These are phyloP conservation scores for Lepetodrilus schrolli DNA, from an alignment of 2,888 invertebrate species.

Conservation along the genomic window DNA sequence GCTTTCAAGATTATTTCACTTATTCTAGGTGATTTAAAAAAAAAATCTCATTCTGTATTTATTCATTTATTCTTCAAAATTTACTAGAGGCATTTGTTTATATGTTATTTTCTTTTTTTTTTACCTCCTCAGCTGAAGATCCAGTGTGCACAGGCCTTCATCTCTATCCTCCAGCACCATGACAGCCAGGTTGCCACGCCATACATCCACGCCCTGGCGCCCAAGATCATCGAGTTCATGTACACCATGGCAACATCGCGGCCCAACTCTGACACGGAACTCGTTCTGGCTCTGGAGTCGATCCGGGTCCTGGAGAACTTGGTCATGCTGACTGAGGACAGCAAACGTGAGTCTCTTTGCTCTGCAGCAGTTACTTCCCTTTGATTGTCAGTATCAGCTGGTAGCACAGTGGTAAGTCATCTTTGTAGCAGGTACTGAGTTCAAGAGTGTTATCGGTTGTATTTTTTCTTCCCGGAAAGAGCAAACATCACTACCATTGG, in stretches of 20 bases:
- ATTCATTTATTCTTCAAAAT: too few species aligned
- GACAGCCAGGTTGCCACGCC: constrained; percentile 84
- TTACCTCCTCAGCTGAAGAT: constrained; percentile 81
- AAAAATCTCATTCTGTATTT: too few species aligned
- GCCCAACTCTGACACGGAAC: constrained; percentile 81
- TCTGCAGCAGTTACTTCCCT: too few species aligned
- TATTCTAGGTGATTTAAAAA: too few species aligned
- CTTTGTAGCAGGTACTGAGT: too few species aligned
- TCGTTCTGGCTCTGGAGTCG: constrained; percentile 84
- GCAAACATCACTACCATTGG: too few species aligned
- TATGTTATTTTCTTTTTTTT: not conserved
- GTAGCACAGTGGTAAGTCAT: too few species aligned
- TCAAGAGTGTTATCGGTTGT: too few species aligned
- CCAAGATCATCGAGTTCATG: constrained; percentile 85
- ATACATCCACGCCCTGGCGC: constrained; percentile 88
- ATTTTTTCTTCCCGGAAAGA: too few species aligned
- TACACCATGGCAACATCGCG: constrained; percentile 81
- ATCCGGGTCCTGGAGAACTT: constrained; percentile 85
- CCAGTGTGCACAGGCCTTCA: constrained; percentile 86
- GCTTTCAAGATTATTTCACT: too few species aligned
- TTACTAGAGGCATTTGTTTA: too few species aligned
- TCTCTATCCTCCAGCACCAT: constrained; percentile 84
- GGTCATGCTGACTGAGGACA: constrained; percentile 83
- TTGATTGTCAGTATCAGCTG: too few species aligned
- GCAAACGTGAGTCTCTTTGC: constrained; percentile 89